phyloP scores from a whole-genome alignment of 1,140 invertebrate species.

The Metaphire vulgaris region DNA sequence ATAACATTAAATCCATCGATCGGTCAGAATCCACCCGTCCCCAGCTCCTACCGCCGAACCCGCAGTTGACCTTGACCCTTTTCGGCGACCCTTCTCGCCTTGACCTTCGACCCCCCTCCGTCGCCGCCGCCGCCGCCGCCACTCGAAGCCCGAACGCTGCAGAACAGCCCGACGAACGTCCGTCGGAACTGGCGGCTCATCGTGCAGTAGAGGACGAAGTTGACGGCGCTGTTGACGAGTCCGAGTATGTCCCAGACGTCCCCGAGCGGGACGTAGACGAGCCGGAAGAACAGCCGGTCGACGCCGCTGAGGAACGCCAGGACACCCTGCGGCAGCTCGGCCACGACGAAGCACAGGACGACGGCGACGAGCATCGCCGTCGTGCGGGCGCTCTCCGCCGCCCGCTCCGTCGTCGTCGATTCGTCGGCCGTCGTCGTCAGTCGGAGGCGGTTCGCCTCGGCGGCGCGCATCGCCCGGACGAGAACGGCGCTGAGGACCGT shows the following conservation, averaged over 20 bases:
- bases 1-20: too few species aligned
- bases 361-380: slow-evolving; percentile 85
- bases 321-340: slow-evolving; percentile 68
- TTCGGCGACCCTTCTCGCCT: too few species aligned
- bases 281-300: slow-evolving; percentile 36
- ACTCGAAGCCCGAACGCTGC: too few species aligned
- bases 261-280: slow-evolving; percentile 36
- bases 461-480: slow-evolving; percentile 73
- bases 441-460: slow-evolving; percentile 68
- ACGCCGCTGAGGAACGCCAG: slow-evolving; percentile 46
- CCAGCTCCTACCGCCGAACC: too few species aligned
- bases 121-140: too few species aligned
- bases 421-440: slow-evolving; percentile 68
- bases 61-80: too few species aligned
- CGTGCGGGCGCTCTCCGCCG: slow-evolving; percentile 66
- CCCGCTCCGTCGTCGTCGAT: slow-evolving; percentile 34
- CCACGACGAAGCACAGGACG: slow-evolving; percentile 74
- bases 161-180: slow-evolving; percentile 6
- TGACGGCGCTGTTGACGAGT: too few species aligned
- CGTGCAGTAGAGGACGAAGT: slow-evolving; percentile 5
- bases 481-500: too few species aligned
- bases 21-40: too few species aligned
- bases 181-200: slow-evolving; percentile 5
- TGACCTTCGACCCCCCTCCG: too few species aligned
- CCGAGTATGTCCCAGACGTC: not conserved